These are phyloP conservation scores for Indicator indicator DNA, from an alignment of 2,113 vertebrate genomes.

Conservation along the genomic window DNA sequence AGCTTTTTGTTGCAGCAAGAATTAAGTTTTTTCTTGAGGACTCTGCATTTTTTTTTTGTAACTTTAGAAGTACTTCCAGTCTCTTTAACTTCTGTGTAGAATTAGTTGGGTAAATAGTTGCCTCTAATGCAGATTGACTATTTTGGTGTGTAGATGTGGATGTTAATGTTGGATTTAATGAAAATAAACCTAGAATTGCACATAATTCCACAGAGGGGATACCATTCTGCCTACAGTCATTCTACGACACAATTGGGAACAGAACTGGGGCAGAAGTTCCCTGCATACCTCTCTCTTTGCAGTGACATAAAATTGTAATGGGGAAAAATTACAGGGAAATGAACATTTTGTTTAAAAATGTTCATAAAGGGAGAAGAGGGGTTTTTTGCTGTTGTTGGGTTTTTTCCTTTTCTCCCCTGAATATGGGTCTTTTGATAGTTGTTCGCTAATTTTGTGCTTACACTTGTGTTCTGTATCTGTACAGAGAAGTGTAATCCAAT, in stretches of 20 bases:
- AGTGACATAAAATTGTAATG: background rate
- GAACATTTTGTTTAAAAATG: background rate
- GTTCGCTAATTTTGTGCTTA: conserved; percentile 8
- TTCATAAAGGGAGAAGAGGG: background rate
- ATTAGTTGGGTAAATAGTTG: background rate
- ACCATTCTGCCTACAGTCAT: background rate
- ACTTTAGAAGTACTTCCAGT: background rate
- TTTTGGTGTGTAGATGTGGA: background rate
- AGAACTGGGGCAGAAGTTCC: background rate
- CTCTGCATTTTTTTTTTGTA: background rate
- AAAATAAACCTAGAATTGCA: background rate
- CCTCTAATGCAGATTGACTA: background rate
- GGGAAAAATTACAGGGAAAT: background rate
- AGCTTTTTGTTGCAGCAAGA: background rate
- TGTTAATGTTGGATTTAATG: background rate
- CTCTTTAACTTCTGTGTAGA: background rate
- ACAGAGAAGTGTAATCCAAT: background rate
- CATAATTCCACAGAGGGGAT: background rate
- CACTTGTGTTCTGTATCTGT: background rate
- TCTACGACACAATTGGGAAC: background rate
- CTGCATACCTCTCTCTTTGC: background rate
- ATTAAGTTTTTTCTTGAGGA: background rate
- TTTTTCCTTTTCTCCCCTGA: too few species aligned
- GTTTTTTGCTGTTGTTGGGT: background rate
- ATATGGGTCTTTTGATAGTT: background rate